Base-by-base conservation (phyloP, 2,888 invertebrate genomes). In the Nebria salina region DNA sequence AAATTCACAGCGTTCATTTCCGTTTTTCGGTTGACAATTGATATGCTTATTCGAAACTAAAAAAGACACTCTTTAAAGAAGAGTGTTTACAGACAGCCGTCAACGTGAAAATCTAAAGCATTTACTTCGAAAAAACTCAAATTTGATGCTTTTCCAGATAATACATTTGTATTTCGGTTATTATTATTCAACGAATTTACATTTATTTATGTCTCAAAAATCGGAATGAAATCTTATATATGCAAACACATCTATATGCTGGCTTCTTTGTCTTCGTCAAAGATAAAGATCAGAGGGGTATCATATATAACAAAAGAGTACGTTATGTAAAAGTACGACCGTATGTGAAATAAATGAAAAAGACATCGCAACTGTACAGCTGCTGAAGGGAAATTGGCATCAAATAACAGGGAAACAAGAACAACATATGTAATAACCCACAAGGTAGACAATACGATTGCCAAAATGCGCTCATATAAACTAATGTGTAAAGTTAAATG, bases 401-500 rank as follows among this genome's bases (percentile, higher is more conserved):
- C 54, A 11, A 54, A 54, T 54, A 54, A 54, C 54, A 54, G 8
- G 54, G 54, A 54, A 54, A 54, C 54, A 54, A 54, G 54, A 54
- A 54, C 54, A 54, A 54, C 54, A 54, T 54, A 54, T 54, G 54
- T 54, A 54, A 54, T 54, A 54, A 54, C 54, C 54, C 54, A 54
- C 54, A 54, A 54, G 54, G 54, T 54, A 54, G 54, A 54, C 11
- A 2, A 54, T 8, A 54, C 54, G 8, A 13, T 54, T 54, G 54
- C 54, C 54, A 54, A 54, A 54, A 54, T 54, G 54, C 54, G 54
- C 54, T 54, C 54, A 54, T 54, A 54, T 54, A 54, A 54, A 54
- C 54, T 70, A 43, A 77, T 77, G 72, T 54, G 70, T 34, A 77
- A 78, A 78, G 73, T 78, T 78, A 72, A 78, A 78, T 72, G 64